Base-by-base conservation (phyloP, 2,888 invertebrate genomes). In the Cantharis flavilabris region DNA sequence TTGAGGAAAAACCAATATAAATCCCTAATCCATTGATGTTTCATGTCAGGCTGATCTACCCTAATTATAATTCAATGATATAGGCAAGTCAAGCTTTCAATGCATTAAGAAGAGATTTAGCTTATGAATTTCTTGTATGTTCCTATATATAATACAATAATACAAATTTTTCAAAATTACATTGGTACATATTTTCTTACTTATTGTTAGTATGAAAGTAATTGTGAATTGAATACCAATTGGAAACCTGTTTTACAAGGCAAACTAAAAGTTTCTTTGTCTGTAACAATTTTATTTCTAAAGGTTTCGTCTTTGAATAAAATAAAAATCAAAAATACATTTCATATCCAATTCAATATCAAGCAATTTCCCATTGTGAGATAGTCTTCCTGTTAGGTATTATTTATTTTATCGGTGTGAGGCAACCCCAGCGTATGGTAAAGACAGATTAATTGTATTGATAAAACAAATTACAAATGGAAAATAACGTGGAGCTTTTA, bases 321-420 rank as follows among this genome's bases (percentile, higher is more conserved):
- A 79, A 76, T 80, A 78, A 80, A 79, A 83, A 82, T 80, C 81
- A 80, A 79, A 77, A 81, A 83, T 82, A 79, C 81, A 81, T 82
- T 81, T 82, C 82, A 84, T 83, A 83, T 83, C 82, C 84, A 80
- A 85, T 84, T 85, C 83, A 84, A 84, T 84, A 83, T 83, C 82
- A 76, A 81, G 81, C 83, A 83, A 85, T 84, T 84, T 84, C 84
- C 81, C 83, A 81, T 79, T 83, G 83, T 83, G 83, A 84, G 83
- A 84, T 84, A 82, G 83, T 84, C 83, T 84, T 82, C 83, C 83
- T 80, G 82, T 82, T 81, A 80, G 81, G 80, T 81, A 78, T 78
- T 78, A 78, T 78, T 78, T 78, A 78, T 78, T 78, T 78, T 72
- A 72, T 76, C 72, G 78, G 76, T 74, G 79, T 75, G 79, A 72